Percentiles rank a stretch among this genome's conserved stretches.
Evolutionary conservation across 1,140 invertebrate species (phyloP).

Genomic region (Palaemon carinicauda): DNA sequence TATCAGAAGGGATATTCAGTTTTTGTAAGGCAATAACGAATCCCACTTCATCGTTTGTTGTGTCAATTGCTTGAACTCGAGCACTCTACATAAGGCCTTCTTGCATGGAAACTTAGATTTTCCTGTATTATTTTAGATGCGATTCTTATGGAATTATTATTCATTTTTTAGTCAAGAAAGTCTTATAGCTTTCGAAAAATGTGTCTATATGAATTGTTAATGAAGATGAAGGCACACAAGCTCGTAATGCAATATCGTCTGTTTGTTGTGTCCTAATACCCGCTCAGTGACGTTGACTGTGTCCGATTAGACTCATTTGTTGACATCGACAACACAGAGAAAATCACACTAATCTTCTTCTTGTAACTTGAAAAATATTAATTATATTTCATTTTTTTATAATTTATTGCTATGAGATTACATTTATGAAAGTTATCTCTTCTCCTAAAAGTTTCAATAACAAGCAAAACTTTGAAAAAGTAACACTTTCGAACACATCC

Average conservation of each 20-base stretch:
- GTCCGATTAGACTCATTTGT: background rate
- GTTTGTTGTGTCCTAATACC: background rate
- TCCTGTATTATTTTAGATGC: background rate
- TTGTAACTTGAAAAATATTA: too few relatives aligned
- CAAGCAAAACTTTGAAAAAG: too few relatives aligned
- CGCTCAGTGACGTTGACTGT: background rate
- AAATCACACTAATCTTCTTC: too few relatives aligned
- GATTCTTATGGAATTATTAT: background rate
- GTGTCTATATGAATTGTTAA: background rate
- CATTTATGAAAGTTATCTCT: background rate
- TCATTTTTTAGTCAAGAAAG: background rate
- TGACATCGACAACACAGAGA: background rate
- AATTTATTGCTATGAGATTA: too few relatives aligned
- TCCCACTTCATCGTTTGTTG: background rate
- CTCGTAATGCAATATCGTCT: background rate
- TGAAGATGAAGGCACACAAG: background rate
- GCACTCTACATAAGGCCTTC: background rate
- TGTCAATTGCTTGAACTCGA: background rate
- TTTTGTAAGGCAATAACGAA: background rate
- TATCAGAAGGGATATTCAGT: background rate
- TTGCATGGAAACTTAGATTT: background rate
- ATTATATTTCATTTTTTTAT: too few relatives aligned
- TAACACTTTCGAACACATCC: too few relatives aligned
- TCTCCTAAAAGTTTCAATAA: background rate
- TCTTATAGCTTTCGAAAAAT: background rate